A percentile compares a stretch with the other conserved stretches of the same genome.
These are phyloP conservation scores for Theonella swinhoei DNA, from an alignment of 37 sponge, comb jelly and placozoan genomes.

Conservation along the genomic window DNA sequence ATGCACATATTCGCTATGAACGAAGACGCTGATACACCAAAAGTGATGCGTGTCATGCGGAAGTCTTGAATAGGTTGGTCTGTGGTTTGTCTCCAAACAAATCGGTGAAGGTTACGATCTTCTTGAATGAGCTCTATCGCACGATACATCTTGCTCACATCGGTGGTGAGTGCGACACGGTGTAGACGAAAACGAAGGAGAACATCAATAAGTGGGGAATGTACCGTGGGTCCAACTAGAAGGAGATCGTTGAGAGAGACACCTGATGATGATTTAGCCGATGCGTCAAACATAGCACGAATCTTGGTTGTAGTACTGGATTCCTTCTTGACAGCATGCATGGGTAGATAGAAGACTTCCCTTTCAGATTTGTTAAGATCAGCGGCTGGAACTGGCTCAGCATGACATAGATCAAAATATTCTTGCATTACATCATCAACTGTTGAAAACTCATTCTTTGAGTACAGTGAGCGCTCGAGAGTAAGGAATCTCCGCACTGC, in stretches of 20 bases:
- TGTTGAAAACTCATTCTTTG: slow-evolving; percentile 23
- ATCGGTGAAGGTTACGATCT: slow-evolving; percentile 42
- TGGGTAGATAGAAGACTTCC: too few species aligned
- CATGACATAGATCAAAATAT: slow-evolving; percentile 39
- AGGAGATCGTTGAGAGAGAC: slow-evolving; percentile 43
- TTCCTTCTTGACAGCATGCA: too few species aligned
- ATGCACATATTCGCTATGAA: slow-evolving; percentile 57
- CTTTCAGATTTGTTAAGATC: slow-evolving; percentile 46
- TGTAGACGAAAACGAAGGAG: slow-evolving; percentile 28
- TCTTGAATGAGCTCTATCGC: slow-evolving; percentile 4
- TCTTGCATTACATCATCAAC: slow-evolving; percentile 39
- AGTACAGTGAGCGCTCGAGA: slow-evolving; percentile 34
- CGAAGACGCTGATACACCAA: slow-evolving; percentile 56
- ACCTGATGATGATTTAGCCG: too few species aligned
- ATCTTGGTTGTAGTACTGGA: slow-evolving; percentile 52
- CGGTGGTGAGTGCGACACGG: slow-evolving; percentile 32
- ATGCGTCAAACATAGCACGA: slow-evolving; percentile 45
- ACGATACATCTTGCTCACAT: slow-evolving; percentile 46
- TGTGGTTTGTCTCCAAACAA: slow-evolving; percentile 37
- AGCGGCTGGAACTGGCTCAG: slow-evolving; percentile 35
- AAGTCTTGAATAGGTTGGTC: slow-evolving; percentile 9
- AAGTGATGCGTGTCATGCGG: slow-evolving; percentile 54
- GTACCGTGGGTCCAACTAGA: slow-evolving; percentile 47
- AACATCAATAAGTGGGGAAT: too few species aligned
- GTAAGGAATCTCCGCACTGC: slow-evolving; percentile 39